A percentile compares a stretch with the other conserved stretches of the same genome.
phyloP scores from a whole-genome alignment of 1,140 invertebrate species.

The Prorops nasuta region DNA sequence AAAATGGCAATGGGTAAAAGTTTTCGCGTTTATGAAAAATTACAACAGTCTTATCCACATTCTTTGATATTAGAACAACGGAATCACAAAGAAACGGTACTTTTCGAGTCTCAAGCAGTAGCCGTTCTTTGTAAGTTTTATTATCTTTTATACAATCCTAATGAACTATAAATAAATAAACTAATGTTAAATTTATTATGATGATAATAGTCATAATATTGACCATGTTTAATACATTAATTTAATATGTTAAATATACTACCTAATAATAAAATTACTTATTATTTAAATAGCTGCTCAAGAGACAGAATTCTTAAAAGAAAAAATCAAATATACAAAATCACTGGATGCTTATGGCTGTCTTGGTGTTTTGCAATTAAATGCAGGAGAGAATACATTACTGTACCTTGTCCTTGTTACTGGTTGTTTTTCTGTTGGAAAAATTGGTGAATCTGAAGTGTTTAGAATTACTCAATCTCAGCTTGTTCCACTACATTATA shows the following conservation, averaged over 20 bases:
- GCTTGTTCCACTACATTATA: constrained; percentile 84
- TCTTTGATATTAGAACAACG: constrained; percentile 87
- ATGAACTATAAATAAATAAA: neutral
- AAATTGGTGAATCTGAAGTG: constrained; percentile 89
- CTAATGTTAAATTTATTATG: no score
- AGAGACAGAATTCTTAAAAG: constrained; percentile 85
- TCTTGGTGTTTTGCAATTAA: constrained; percentile 84
- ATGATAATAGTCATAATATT: constrained; percentile 5
- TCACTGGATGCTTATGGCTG: constrained; percentile 91
- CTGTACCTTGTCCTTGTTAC: constrained; percentile 91
- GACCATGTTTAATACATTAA: constrained; percentile 5
- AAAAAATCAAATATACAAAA: constrained; percentile 85
- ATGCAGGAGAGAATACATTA: constrained; percentile 78
- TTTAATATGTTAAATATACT: no score
- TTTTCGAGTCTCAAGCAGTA: constrained; percentile 89
- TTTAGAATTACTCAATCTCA: constrained; percentile 90
- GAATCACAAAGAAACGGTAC: constrained; percentile 78
- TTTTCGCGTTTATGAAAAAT: constrained; percentile 87
- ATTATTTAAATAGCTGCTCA: constrained; percentile 63
- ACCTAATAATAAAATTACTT: constrained; percentile 1
- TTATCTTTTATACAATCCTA: neutral
- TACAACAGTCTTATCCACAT: constrained; percentile 80
- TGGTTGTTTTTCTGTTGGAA: constrained; percentile 91
- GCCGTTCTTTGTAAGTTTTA: constrained; percentile 73
- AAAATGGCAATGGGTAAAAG: constrained; percentile 95